Conservation (phyloP, 1,140 invertebrate genomes). For the Varroa destructor region DNA sequence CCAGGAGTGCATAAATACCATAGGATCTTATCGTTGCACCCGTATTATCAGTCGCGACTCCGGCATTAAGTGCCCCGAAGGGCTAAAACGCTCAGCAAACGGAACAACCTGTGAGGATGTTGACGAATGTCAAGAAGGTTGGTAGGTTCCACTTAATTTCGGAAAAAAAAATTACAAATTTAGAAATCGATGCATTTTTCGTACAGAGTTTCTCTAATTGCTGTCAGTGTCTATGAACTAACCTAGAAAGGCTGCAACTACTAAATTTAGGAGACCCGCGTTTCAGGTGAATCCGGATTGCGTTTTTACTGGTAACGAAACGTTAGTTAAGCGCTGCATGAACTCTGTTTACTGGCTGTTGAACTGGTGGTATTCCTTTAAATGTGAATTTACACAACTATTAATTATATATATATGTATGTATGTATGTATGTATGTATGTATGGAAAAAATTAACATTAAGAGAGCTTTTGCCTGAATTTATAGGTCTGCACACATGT, state of each 20-base stretch:
- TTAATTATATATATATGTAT: too few species aligned
- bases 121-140: constrained; percentile 15
- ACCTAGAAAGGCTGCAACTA: neutral
- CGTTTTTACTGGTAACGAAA: too few species aligned
- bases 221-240: neutral
- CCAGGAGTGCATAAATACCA: neutral
- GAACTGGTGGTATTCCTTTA: too few species aligned
- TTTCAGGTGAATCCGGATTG: too few species aligned
- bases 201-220: neutral
- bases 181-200: neutral
- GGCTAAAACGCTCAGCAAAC: neutral
- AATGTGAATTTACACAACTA: too few species aligned
- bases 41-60: neutral
- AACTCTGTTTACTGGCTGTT: too few species aligned
- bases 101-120: constrained; percentile 17
- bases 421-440: too few species aligned
- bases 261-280: too few species aligned
- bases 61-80: neutral
- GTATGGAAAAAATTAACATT: too few species aligned
- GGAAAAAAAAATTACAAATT: too few species aligned
- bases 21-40: neutral
- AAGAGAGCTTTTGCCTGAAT: too few species aligned
- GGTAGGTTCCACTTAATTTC: neutral
- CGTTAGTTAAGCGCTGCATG: too few species aligned
- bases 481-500: constrained; percentile 2